phyloP scores from a whole-genome alignment of 2,797 vertebrate species.

The Dendrocincla tyrannina region DNA sequence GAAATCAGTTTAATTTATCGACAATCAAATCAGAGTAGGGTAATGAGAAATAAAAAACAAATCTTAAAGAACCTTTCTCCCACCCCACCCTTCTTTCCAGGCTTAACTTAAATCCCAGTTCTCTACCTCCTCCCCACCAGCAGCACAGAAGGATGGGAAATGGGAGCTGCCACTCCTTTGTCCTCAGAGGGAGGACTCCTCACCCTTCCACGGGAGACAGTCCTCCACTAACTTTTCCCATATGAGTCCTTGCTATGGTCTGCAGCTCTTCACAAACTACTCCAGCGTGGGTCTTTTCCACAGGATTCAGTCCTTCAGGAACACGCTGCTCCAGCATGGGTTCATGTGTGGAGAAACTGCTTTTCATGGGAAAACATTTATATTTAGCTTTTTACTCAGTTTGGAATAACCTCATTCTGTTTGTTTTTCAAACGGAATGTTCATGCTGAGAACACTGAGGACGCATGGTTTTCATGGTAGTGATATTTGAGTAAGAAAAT shows the following conservation, averaged over 20 bases:
- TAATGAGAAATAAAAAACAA: neutral
- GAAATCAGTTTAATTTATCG: neutral
- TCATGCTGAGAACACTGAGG: neutral
- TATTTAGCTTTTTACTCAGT: neutral
- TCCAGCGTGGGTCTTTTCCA: fast-evolving
- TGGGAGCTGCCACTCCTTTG: neutral
- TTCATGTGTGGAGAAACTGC: neutral
- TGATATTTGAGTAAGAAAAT: neutral
- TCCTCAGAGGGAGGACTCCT: neutral
- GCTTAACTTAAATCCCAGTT: neutral
- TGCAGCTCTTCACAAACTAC: neutral
- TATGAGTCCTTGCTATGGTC: neutral
- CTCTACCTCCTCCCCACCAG: neutral
- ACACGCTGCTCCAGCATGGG: neutral
- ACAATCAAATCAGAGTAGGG: neutral
- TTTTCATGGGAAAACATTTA: neutral
- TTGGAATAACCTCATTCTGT: neutral
- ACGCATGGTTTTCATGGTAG: neutral
- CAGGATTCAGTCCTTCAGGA: neutral
- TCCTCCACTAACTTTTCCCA: neutral
- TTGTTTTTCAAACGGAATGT: neutral
- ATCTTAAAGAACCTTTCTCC: neutral
- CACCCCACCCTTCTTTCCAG: neutral
- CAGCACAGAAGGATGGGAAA: neutral
- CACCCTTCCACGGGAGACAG: neutral